Conservation (phyloP, 2,113 vertebrate genomes). For the Chitala chitala region DNA sequence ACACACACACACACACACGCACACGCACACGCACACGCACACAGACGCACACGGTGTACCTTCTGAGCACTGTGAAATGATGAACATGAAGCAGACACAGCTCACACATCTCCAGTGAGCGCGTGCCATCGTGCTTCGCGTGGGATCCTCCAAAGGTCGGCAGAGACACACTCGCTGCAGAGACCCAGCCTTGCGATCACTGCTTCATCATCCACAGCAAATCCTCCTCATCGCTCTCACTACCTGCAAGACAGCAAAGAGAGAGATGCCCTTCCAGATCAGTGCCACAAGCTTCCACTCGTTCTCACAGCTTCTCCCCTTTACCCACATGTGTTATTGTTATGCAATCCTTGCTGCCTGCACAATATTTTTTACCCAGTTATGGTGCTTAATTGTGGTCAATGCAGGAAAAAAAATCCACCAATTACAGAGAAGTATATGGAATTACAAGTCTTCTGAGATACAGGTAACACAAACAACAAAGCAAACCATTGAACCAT, state of each 20-base stretch:
- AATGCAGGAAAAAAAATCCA: background rate
- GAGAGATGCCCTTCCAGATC: background rate
- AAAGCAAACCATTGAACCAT: background rate
- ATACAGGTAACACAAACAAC: background rate
- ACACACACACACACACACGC: no score
- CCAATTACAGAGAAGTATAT: background rate
- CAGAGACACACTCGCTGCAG: background rate
- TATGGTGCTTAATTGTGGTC: background rate
- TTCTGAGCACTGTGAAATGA: background rate
- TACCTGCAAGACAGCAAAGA: background rate
- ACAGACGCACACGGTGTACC: background rate
- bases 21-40: background rate
- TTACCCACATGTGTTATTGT: no score
- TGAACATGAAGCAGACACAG: background rate
- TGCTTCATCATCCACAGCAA: slow-evolving; percentile 7
- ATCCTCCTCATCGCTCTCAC: background rate
- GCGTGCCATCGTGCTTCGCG: background rate
- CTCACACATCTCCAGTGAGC: background rate
- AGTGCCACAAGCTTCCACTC: background rate
- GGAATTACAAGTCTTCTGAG: background rate
- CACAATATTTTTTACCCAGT: no score
- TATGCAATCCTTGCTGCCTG: no score
- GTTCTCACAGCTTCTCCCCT: no score
- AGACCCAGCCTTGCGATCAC: slow-evolving; percentile 2
- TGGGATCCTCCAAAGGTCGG: background rate